phyloP scores from a whole-genome alignment of 1,140 invertebrate genomes.

The Liolophura sinensis region DNA sequence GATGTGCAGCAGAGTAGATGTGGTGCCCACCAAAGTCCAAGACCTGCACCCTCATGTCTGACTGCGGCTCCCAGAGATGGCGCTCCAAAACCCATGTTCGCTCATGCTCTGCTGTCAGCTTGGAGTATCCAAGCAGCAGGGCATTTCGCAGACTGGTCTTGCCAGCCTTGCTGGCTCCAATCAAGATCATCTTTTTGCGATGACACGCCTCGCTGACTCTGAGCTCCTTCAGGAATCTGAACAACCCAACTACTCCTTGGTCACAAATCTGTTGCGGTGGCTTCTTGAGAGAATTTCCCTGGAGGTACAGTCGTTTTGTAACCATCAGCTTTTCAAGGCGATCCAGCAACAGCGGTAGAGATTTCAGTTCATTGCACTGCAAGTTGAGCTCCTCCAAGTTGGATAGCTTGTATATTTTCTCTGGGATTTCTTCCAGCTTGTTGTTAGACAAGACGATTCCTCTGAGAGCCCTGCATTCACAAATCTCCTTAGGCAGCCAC shows the following conservation, averaged over 20 bases:
- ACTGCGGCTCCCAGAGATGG: constrained; percentile 51
- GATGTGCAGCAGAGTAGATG: constrained; percentile 54
- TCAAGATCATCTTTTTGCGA: constrained; percentile 49
- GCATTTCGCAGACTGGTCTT: constrained; percentile 51
- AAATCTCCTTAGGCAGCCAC: constrained; percentile 42
- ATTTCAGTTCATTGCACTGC: constrained; percentile 47
- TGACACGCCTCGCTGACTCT: constrained; percentile 45
- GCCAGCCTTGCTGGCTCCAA: constrained; percentile 47
- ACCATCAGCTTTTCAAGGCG: constrained; percentile 37
- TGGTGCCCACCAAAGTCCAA: constrained; percentile 57
- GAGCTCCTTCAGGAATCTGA: constrained; percentile 35
- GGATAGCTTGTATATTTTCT: constrained; percentile 35
- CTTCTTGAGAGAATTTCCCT: constrained; percentile 39
- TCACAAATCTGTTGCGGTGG: constrained; percentile 52
- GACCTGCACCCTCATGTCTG: constrained; percentile 48
- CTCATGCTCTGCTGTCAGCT: constrained; percentile 43
- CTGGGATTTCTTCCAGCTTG: constrained; percentile 34
- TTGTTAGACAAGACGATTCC: constrained; percentile 38
- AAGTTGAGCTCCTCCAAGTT: constrained; percentile 39
- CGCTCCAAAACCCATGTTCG: constrained; percentile 52
- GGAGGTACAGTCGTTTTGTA: constrained; percentile 33
- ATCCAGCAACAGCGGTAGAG: constrained; percentile 46
- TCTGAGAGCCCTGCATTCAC: constrained; percentile 29
- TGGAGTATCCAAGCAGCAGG: constrained; percentile 41
- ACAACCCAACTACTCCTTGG: constrained; percentile 38